Evolutionary conservation across 2,113 vertebrate genomes (phyloP).

Genomic region (Capreolus pygargus): DNA sequence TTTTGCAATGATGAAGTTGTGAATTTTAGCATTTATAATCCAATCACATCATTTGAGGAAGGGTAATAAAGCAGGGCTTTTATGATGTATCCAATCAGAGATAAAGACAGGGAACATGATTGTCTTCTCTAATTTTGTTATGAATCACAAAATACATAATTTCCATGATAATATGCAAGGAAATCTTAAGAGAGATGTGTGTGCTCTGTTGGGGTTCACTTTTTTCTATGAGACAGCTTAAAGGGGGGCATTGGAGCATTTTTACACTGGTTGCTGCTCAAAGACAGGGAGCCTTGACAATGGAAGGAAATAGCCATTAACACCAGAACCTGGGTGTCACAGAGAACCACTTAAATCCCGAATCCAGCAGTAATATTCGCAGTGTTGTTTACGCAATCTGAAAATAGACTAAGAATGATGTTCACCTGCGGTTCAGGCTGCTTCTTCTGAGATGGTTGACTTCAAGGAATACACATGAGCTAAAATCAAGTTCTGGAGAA

Average conservation of each 20-base stretch:
- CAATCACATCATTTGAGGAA: not conserved
- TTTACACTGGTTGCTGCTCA: not conserved
- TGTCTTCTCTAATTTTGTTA: conserved; percentile 38
- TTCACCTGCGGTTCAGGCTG: not conserved
- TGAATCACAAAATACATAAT: conserved; percentile 10
- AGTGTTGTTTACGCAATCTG: not conserved
- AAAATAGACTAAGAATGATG: not conserved
- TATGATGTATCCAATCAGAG: conserved; percentile 33
- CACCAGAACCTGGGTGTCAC: not conserved
- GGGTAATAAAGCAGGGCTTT: not conserved
- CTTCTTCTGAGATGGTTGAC: not conserved
- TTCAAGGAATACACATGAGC: not conserved
- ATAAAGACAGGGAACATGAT: conserved; percentile 29
- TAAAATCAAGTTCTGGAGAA: not conserved
- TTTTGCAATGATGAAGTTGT: conserved; percentile 11
- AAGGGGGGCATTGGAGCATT: not conserved
- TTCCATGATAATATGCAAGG: not conserved
- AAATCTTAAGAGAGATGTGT: not conserved
- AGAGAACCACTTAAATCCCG: not conserved
- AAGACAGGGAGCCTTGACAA: not conserved
- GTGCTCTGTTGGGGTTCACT: not conserved
- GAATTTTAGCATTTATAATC: conserved; percentile 19
- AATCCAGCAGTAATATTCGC: no score
- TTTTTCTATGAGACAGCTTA: not conserved
- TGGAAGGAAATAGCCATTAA: not conserved